phyloP scores from a whole-genome alignment of 2,113 vertebrate species.

The Myotis brandtii region DNA sequence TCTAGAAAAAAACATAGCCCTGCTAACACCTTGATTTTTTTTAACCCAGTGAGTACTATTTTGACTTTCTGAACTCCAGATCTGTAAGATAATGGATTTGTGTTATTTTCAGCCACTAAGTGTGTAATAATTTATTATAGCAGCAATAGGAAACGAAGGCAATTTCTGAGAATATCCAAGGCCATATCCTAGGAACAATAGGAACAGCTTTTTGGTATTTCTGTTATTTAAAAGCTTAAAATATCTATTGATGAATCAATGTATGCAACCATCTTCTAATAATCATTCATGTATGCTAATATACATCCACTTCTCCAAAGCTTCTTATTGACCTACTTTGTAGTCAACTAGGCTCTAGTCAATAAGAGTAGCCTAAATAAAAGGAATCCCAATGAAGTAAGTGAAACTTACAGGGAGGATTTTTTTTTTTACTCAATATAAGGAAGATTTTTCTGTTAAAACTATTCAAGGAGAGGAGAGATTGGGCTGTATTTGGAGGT shows the following conservation, averaged over 20 bases:
- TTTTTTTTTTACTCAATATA: not conserved
- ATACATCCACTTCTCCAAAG: not conserved
- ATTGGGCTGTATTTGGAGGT: not conserved
- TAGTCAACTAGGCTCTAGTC: not conserved
- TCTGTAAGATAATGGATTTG: conserved; percentile 6
- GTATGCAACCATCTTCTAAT: conserved; percentile 12
- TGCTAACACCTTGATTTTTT: not conserved
- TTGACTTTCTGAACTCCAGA: conserved; percentile 20
- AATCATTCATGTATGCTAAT: not conserved
- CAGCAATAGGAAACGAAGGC: not conserved
- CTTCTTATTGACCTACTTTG: conserved; percentile 5
- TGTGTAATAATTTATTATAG: conserved; percentile 17
- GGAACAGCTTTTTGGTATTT: conserved; percentile 37
- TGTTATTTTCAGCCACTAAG: not conserved
- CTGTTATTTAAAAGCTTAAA: conserved; percentile 36
- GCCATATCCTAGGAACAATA: not conserved
- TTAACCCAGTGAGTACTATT: not conserved
- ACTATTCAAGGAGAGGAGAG: not conserved
- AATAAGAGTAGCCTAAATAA: not conserved
- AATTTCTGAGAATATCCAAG: conserved; percentile 40
- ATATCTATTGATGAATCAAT: conserved; percentile 14
- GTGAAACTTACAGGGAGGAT: not conserved
- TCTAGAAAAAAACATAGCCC: not conserved
- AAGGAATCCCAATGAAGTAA: not conserved
- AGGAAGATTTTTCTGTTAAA: conserved; percentile 53